phyloP scores from a whole-genome alignment of 2,113 vertebrate genomes.

The Eira barbara region DNA sequence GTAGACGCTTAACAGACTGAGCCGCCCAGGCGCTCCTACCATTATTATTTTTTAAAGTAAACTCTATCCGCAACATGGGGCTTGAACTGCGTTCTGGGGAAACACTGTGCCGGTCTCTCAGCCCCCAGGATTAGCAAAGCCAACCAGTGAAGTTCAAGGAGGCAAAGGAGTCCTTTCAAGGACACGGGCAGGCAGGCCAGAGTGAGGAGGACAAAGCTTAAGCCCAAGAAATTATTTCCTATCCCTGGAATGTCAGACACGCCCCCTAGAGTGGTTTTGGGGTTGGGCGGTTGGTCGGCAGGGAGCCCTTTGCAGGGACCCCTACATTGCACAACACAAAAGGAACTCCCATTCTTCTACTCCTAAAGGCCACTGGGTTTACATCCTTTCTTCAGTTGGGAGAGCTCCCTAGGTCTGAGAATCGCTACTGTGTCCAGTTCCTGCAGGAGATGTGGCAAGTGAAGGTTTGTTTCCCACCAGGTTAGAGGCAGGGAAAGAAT shows the following conservation, averaged over 20 bases:
- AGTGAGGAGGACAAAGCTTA: neutral
- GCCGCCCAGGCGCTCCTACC: neutral
- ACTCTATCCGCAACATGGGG: neutral
- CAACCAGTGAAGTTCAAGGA: neutral
- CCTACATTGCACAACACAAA: neutral
- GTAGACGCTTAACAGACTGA: neutral
- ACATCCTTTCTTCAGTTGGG: neutral
- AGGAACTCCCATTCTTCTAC: neutral
- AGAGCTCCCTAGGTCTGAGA: neutral
- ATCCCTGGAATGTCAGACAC: neutral
- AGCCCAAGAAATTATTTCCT: neutral
- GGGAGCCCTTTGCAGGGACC: neutral
- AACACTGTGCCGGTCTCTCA: neutral
- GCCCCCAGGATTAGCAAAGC: neutral
- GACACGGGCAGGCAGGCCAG: neutral
- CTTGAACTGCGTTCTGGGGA: neutral
- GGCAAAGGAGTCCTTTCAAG: neutral
- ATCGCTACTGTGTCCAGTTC: neutral
- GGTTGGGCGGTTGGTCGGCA: neutral
- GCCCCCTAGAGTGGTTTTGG: neutral
- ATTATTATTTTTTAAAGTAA: neutral
- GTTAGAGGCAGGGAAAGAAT: neutral
- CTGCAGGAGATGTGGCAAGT: neutral
- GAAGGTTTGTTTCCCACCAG: neutral
- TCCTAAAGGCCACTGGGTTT: neutral